Conservation (phyloP, 1,140 invertebrate species). For the Drosophila hydei region DNA sequence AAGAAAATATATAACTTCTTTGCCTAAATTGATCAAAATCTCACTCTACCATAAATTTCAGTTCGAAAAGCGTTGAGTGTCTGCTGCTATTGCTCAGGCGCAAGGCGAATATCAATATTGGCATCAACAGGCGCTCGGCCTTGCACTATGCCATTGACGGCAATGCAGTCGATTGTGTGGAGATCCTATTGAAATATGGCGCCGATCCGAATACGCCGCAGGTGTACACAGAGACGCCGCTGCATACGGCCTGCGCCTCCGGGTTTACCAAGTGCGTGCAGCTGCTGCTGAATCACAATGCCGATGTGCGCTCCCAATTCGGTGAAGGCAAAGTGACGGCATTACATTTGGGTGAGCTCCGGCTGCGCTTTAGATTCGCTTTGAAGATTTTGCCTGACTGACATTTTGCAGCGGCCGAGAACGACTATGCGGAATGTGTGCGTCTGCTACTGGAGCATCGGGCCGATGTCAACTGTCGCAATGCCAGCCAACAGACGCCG, state of each 20-base stretch:
- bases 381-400: neutral
- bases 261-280: slow-evolving; percentile 88
- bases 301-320: slow-evolving; percentile 90
- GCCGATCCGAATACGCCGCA: slow-evolving; percentile 91
- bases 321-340: slow-evolving; percentile 89
- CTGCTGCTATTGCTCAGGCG: slow-evolving; percentile 87
- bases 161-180: slow-evolving; percentile 88
- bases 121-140: slow-evolving; percentile 87
- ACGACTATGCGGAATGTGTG: slow-evolving; percentile 90
- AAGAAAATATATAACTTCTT: too few species aligned
- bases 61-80: slow-evolving; percentile 85
- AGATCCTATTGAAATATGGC: slow-evolving; percentile 87
- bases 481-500: slow-evolving; percentile 90
- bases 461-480: slow-evolving; percentile 88
- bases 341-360: slow-evolving; percentile 88
- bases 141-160: slow-evolving; percentile 91
- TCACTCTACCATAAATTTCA: slow-evolving; percentile 38
- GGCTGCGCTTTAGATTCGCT: neutral
- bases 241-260: slow-evolving; percentile 91
- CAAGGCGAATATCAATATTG: slow-evolving; percentile 90
- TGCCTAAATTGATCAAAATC: too few species aligned
- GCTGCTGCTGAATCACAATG: slow-evolving; percentile 88
- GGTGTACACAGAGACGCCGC: slow-evolving; percentile 92
- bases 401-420: slow-evolving; percentile 87
- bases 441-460: slow-evolving; percentile 89